phyloP scores from a whole-genome alignment of 2,797 vertebrate species.

The Telmatherina bonti region DNA sequence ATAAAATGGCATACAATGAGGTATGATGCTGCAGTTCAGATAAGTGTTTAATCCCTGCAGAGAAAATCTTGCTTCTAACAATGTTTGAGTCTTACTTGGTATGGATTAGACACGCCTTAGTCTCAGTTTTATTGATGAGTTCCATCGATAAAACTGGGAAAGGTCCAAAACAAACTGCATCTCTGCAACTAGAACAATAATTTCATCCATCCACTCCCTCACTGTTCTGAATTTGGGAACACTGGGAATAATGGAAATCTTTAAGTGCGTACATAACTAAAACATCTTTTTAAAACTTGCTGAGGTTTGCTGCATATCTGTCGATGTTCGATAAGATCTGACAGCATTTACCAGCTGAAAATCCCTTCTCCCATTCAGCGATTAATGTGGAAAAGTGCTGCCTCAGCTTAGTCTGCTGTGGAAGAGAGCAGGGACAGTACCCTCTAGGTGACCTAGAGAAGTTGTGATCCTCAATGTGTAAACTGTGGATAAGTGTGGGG shows the following conservation, averaged over 20 bases:
- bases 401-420: slow-evolving; percentile 40
- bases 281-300: not conserved
- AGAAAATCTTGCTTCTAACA: not conserved
- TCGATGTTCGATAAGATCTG: slow-evolving; percentile 17
- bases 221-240: not conserved
- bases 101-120: not conserved
- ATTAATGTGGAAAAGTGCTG: slow-evolving; percentile 53
- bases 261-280: not conserved
- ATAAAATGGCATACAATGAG: not conserved
- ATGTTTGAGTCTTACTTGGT: not conserved
- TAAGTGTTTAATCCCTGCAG: not conserved
- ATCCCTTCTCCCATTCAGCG: slow-evolving; percentile 14
- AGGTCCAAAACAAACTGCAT: not conserved
- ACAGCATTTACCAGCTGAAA: slow-evolving; percentile 31
- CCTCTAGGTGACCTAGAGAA: slow-evolving; percentile 40
- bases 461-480: slow-evolving; percentile 3
- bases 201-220: not conserved
- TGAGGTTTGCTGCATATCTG: slow-evolving; percentile 19
- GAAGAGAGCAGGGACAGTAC: slow-evolving; percentile 8
- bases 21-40: not conserved
- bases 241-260: not conserved
- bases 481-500: slow-evolving; percentile 6
- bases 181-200: not conserved
- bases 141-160: no score
- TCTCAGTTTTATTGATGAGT: no score